phyloP scores from a whole-genome alignment of 2,797 vertebrate genomes.

The Pelodytes ibericus region DNA sequence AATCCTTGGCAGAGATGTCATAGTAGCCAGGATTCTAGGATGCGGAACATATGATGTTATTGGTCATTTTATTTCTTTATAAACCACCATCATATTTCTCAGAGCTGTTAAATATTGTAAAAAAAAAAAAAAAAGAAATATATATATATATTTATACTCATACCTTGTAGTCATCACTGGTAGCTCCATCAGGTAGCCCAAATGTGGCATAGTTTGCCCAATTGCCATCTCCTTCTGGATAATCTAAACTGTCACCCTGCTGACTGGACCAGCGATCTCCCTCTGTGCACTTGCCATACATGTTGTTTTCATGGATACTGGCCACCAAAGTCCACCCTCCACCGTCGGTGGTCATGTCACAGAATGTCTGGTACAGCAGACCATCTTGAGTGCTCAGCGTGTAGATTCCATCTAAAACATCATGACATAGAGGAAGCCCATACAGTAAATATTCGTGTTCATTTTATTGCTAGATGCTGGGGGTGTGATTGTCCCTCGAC shows the following conservation, averaged over 20 bases:
- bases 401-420: constrained; percentile 71
- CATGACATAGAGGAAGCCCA: too few species aligned
- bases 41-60: too few species aligned
- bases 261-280: constrained; percentile 72
- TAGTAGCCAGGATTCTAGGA: too few species aligned
- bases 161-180: constrained; percentile 65
- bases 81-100: too few species aligned
- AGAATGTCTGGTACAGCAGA: constrained; percentile 71
- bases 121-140: too few species aligned
- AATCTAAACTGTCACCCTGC: constrained; percentile 57
- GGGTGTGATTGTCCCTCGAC: too few species aligned
- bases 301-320: constrained; percentile 72
- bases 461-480: too few species aligned
- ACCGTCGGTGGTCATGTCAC: constrained; percentile 69
- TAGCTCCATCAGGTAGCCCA: constrained; percentile 55
- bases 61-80: too few species aligned
- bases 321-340: constrained; percentile 69
- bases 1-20: too few species aligned
- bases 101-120: too few species aligned
- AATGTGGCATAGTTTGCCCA: constrained; percentile 63
- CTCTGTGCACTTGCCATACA: constrained; percentile 61
- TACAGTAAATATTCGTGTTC: too few species aligned
- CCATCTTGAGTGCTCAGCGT: constrained; percentile 61
- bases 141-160: neutral
- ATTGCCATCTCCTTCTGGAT: constrained; percentile 56